Evolutionary conservation across 2,797 vertebrate genomes (phyloP).

Genomic region (Sarcophilus harrisii): DNA sequence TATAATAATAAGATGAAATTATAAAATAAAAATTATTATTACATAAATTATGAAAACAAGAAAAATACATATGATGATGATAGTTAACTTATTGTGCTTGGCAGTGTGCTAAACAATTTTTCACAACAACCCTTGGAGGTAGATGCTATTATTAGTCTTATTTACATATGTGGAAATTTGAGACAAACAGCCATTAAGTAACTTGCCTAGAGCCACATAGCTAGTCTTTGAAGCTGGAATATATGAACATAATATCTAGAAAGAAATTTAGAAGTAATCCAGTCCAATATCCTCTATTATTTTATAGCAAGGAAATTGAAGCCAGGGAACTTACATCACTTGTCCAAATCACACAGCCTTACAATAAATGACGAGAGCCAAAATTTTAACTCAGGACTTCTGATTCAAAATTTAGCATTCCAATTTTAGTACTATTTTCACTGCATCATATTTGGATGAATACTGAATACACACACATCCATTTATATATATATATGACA

Average conservation of each 20-base stretch:
- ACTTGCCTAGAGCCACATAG: neutral
- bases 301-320: neutral
- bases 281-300: neutral
- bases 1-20: slow-evolving; percentile 32
- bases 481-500: no score
- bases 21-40: neutral
- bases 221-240: neutral
- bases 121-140: neutral
- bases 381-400: no score
- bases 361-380: no score
- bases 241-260: neutral
- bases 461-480: neutral
- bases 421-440: neutral
- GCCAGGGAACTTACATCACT: neutral
- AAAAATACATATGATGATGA: neutral
- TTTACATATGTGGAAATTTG: neutral
- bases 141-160: neutral
- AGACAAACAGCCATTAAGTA: neutral
- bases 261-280: neutral
- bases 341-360: neutral
- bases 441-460: neutral
- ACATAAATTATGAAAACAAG: neutral
- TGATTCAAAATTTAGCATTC: neutral
- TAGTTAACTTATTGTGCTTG: neutral
- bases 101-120: neutral